These are phyloP conservation scores for Regulus satrapa DNA, from an alignment of 2,113 vertebrate genomes.

Conservation along the genomic window DNA sequence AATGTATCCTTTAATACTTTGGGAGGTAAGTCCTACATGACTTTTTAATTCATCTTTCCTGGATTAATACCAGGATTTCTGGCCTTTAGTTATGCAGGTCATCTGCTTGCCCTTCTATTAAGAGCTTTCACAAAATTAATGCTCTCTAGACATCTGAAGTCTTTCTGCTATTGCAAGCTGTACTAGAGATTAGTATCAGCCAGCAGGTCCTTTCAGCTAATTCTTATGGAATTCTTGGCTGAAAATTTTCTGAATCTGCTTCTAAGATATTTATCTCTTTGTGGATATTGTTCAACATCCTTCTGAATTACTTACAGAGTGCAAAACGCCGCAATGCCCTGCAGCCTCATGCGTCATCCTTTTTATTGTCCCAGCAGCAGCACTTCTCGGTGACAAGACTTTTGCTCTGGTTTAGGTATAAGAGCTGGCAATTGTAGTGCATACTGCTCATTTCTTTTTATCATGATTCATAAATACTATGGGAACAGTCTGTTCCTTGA, in stretches of 20 bases:
- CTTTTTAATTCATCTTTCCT: background rate
- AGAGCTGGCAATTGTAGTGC: background rate
- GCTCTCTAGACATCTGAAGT: background rate
- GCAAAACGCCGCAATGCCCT: background rate
- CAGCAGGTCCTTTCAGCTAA: background rate
- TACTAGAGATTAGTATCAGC: background rate
- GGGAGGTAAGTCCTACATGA: background rate
- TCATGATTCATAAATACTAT: background rate
- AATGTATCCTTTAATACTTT: background rate
- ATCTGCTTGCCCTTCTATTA: background rate
- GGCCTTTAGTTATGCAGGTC: background rate
- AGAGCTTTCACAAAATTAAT: conserved; percentile 21
- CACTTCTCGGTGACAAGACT: background rate
- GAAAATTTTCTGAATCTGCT: background rate
- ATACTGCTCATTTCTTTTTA: background rate
- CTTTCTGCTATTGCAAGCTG: background rate
- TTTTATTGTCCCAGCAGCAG: background rate
- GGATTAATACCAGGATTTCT: background rate
- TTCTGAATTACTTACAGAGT: background rate
- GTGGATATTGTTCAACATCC: background rate
- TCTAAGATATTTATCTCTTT: conserved; percentile 1
- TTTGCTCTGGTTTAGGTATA: background rate
- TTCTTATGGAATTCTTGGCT: background rate
- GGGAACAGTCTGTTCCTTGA: background rate
- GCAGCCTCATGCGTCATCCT: background rate